Conservation (phyloP, 2,888 invertebrate species). For the Plagiodera versicolora region DNA sequence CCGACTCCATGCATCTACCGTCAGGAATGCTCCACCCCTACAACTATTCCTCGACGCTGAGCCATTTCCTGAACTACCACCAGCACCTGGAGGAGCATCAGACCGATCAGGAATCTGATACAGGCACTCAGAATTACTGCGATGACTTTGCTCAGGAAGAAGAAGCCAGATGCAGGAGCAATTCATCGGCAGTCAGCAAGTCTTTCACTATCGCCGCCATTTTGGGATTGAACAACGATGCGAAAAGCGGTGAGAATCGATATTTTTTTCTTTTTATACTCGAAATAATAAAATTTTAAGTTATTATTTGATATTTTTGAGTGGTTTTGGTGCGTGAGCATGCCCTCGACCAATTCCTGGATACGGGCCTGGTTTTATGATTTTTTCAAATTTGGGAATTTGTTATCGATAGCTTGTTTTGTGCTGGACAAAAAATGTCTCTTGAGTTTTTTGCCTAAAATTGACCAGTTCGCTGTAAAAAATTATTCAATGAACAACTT, state of each 20-base stretch:
- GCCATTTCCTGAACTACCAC: constrained; percentile 52
- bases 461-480: too few relatives aligned
- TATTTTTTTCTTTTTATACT: not conserved
- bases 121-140: constrained; percentile 42
- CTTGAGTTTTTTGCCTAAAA: too few relatives aligned
- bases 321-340: too few relatives aligned
- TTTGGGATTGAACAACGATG: constrained; percentile 64
- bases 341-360: too few relatives aligned
- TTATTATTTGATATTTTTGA: too few relatives aligned
- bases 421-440: too few relatives aligned
- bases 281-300: too few relatives aligned
- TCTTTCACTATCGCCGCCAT: constrained; percentile 90
- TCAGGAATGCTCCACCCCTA: constrained; percentile 51
- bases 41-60: constrained; percentile 52
- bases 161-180: constrained; percentile 45
- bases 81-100: constrained; percentile 47
- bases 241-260: constrained; percentile 32
- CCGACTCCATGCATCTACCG: not conserved
- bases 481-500: too few relatives aligned
- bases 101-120: constrained; percentile 43
- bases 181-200: constrained; percentile 47
- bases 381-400: too few relatives aligned
- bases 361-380: too few relatives aligned
- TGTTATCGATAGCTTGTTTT: too few relatives aligned
- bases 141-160: constrained; percentile 48